Percentiles rank a stretch among this genome's conserved stretches.
These are phyloP conservation scores for Cecidostiba fungosa DNA, from an alignment of 2,888 invertebrate genomes.

Conservation along the genomic window DNA sequence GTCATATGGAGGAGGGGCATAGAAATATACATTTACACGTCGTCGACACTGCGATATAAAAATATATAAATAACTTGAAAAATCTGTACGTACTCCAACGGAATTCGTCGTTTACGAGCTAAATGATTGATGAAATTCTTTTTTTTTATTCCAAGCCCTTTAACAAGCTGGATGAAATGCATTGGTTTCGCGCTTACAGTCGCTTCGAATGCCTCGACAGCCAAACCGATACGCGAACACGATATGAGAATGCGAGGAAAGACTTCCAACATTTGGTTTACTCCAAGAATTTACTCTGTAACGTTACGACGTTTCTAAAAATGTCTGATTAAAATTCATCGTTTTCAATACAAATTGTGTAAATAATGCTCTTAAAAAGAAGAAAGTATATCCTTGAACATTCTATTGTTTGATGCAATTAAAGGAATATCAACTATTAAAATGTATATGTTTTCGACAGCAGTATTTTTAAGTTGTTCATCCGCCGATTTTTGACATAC, in stretches of 20 bases:
- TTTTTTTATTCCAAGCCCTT: constrained; percentile 52
- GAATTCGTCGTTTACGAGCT: constrained; percentile 62
- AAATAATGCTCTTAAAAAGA: constrained; percentile 54
- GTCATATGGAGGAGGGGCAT: constrained; percentile 54
- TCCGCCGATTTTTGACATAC: constrained; percentile 43
- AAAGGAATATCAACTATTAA: constrained; percentile 49
- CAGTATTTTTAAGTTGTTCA: constrained; percentile 46
- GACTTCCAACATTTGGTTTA: constrained; percentile 52
- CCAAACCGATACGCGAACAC: constrained; percentile 58
- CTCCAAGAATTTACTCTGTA: constrained; percentile 44
- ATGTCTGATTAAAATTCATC: constrained; percentile 47
- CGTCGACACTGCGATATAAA: constrained; percentile 70
- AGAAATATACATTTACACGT: constrained; percentile 61
- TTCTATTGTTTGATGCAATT: constrained; percentile 26
- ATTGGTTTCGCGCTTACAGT: constrained; percentile 53
- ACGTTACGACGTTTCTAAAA: constrained; percentile 28
- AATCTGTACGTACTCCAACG: constrained; percentile 62
- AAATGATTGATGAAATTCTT: constrained; percentile 64
- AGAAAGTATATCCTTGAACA: constrained; percentile 34
- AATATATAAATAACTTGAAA: constrained; percentile 74
- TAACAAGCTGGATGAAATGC: constrained; percentile 58
- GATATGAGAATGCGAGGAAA: constrained; percentile 58
- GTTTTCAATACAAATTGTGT: constrained; percentile 34
- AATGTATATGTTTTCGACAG: constrained; percentile 26
- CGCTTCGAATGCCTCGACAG: constrained; percentile 54